Percentiles rank a stretch among this genome's conserved stretches.
Evolutionary conservation across 2,797 vertebrate species (phyloP).

Genomic region (Malacoctenus gilli): DNA sequence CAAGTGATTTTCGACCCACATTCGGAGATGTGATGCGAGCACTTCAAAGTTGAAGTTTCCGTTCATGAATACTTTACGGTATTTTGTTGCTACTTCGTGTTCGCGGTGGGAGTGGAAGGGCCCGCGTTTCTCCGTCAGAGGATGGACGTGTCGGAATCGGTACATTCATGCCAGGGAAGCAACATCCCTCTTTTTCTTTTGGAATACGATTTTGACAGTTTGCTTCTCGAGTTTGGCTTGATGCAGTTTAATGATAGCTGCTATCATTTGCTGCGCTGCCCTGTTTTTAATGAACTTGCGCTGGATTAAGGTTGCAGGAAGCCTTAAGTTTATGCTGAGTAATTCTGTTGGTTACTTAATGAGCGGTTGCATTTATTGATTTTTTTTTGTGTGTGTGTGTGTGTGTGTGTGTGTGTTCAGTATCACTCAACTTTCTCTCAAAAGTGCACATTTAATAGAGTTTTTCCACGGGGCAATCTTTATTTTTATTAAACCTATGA

Average conservation of each 20-base stretch:
- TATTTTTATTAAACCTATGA: not conserved
- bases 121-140: conserved; percentile 14
- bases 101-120: conserved; percentile 15
- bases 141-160: conserved; percentile 12
- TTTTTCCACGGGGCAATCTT: not conserved
- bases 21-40: conserved; percentile 35
- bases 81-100: conserved; percentile 39
- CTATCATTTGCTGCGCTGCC: no score
- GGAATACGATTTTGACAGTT: conserved; percentile 3
- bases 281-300: no score
- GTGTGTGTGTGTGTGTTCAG: no score
- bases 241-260: no score
- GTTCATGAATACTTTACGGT: conserved; percentile 50
- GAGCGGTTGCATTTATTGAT: not conserved
- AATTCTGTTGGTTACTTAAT: not conserved
- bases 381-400: no score
- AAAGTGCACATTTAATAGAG: not conserved
- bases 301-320: no score
- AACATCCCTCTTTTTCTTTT: conserved; percentile 4
- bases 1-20: conserved; percentile 45
- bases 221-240: not conserved
- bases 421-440: not conserved
- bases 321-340: no score
- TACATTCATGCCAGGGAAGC: conserved; percentile 5
- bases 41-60: conserved; percentile 29